Conservation (phyloP, 2,797 vertebrate species). For the Bradypodion ventrale region DNA sequence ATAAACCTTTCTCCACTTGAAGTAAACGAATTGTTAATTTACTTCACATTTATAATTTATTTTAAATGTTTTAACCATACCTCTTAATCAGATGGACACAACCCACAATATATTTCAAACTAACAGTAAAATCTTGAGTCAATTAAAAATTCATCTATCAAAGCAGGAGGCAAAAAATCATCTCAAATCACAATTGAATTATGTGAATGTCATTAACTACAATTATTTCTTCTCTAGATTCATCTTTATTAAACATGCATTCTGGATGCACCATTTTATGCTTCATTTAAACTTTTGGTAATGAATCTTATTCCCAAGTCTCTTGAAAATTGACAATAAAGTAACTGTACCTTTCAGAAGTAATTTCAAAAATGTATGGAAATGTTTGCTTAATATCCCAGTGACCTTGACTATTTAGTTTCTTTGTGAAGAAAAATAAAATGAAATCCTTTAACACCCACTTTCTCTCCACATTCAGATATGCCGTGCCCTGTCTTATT, state of each 20-base stretch:
- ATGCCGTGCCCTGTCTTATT: not conserved
- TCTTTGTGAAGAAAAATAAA: constrained; percentile 22
- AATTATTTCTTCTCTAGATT: constrained; percentile 35
- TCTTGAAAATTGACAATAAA: constrained; percentile 5
- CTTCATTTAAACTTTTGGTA: constrained; percentile 35
- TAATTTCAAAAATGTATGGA: constrained; percentile 45
- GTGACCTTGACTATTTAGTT: constrained; percentile 26
- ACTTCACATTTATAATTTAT: not conserved
- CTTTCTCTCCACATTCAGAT: not conserved
- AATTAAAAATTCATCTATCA: not conserved
- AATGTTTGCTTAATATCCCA: not conserved
- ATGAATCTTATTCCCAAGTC: constrained; percentile 48
- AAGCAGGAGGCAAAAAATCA: not conserved
- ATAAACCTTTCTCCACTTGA: not conserved
- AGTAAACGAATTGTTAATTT: not conserved
- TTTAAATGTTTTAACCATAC: not conserved
- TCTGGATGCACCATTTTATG: constrained; percentile 22
- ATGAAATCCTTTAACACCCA: not conserved
- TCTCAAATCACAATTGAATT: constrained; percentile 5
- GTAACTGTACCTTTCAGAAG: constrained; percentile 44
- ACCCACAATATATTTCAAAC: not conserved
- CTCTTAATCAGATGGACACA: not conserved
- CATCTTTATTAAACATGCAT: constrained; percentile 52
- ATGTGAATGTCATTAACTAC: constrained; percentile 3
- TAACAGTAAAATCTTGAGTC: not conserved